Conservation (phyloP, 2,113 vertebrate species). For the Aplodontia rufa region DNA sequence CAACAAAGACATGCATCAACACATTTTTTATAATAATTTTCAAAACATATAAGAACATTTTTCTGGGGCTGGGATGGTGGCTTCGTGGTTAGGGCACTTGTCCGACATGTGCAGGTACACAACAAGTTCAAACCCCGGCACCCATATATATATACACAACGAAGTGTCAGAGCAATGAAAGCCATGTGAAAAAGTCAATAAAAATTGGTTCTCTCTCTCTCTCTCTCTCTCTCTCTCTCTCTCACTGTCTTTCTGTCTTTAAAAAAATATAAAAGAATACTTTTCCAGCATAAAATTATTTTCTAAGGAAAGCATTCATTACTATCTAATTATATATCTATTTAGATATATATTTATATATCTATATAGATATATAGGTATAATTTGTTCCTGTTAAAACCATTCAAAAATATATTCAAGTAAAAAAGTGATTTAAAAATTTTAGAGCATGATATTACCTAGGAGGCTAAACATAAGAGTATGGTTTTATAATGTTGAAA, state of each 20-base stretch:
- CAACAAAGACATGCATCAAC: not conserved
- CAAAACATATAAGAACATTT: conserved; percentile 6
- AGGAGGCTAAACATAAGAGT: not conserved
- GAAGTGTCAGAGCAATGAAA: too few species aligned
- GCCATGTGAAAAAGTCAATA: too few species aligned
- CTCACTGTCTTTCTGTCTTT: too few species aligned
- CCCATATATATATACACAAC: too few species aligned
- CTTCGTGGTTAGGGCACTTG: too few species aligned
- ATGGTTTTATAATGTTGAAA: not conserved
- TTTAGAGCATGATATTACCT: not conserved
- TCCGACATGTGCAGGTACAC: too few species aligned
- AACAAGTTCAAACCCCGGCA: too few species aligned
- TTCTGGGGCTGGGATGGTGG: too few species aligned
- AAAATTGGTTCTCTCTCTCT: too few species aligned
- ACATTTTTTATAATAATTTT: conserved; percentile 34
- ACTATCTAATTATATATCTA: too few species aligned
- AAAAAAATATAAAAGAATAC: conserved; percentile 14
- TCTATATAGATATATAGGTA: accelerated
- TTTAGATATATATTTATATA: too few species aligned
- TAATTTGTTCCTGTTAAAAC: not conserved
- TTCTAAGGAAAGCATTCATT: not conserved
- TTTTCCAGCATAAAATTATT: not conserved
- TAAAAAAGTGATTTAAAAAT: not conserved
- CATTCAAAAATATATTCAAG: not conserved
- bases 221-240: too few species aligned